Evolutionary conservation across 2,888 invertebrate species (phyloP).

Genomic region (Drosophila anomalata): DNA sequence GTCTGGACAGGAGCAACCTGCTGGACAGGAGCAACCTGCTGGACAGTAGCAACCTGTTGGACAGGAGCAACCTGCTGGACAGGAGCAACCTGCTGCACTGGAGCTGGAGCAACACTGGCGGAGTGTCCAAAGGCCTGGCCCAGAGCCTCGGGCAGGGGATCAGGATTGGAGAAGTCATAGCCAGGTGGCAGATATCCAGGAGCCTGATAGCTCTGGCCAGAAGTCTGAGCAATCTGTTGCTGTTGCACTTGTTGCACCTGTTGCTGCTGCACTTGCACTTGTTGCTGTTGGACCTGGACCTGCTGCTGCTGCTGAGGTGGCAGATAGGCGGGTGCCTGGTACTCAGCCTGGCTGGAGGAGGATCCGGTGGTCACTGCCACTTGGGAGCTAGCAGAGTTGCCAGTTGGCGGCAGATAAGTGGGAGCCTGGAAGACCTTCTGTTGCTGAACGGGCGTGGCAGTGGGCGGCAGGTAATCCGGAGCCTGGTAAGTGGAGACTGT

Average conservation of each 20-base stretch:
- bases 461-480: conserved; percentile 56
- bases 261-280: conserved; percentile 18
- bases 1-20: conserved; percentile 13
- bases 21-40: conserved; percentile 4
- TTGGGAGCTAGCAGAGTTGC: conserved; percentile 14
- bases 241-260: conserved; percentile 31
- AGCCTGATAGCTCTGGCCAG: conserved; percentile 46
- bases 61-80: conserved; percentile 8
- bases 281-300: conserved; percentile 21
- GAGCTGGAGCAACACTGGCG: conserved; percentile 2
- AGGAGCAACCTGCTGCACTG: conserved; percentile 7
- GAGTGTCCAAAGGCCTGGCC: conserved; percentile 16
- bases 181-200: conserved; percentile 68
- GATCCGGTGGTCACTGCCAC: conserved; percentile 7
- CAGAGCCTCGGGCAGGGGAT: conserved; percentile 25
- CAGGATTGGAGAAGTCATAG: conserved; percentile 61
- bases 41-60: not conserved
- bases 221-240: conserved; percentile 12
- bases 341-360: conserved; percentile 18
- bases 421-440: conserved; percentile 47
- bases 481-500: conserved; percentile 40
- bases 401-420: conserved; percentile 57
- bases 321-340: conserved; percentile 44
- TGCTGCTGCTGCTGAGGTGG: conserved; percentile 48
- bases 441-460: conserved; percentile 23